Conservation (phyloP, 2,797 vertebrate species). For the Carapus acus region DNA sequence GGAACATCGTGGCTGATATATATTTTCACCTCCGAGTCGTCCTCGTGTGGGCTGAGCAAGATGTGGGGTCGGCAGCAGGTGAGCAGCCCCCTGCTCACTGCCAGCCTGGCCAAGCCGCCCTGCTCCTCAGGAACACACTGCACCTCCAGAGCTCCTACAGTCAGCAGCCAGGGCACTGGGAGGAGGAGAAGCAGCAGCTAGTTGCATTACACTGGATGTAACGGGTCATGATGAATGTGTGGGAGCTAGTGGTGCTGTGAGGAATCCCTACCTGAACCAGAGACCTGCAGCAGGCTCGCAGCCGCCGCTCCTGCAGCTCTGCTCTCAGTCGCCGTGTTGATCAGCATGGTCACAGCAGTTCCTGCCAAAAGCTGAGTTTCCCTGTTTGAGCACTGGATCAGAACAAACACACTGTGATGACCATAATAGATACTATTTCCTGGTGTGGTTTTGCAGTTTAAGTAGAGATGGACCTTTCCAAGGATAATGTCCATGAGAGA, state of each 20-base stretch:
- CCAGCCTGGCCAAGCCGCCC: slow-evolving; percentile 70
- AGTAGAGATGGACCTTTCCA: slow-evolving; percentile 67
- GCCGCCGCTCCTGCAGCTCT: slow-evolving; percentile 59
- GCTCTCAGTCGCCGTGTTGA: slow-evolving; percentile 68
- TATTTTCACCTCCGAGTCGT: slow-evolving; percentile 55
- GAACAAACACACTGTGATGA: not conserved
- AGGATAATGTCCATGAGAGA: slow-evolving; percentile 73
- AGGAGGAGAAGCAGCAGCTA: not conserved
- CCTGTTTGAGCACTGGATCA: slow-evolving; percentile 67
- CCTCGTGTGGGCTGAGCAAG: slow-evolving; percentile 59
- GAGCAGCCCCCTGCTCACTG: slow-evolving; percentile 77
- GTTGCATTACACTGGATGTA: too few species aligned
- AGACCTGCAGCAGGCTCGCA: slow-evolving; percentile 70
- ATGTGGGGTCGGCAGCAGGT: slow-evolving; percentile 75
- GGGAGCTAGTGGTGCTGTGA: not conserved
- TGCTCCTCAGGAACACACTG: slow-evolving; percentile 29
- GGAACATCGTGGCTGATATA: not conserved
- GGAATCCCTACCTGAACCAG: slow-evolving; percentile 44
- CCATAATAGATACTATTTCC: too few species aligned
- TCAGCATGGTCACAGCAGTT: slow-evolving; percentile 81
- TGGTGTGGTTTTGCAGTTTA: not conserved
- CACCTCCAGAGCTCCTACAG: slow-evolving; percentile 66
- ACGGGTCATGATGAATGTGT: not conserved
- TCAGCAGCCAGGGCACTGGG: slow-evolving; percentile 63
- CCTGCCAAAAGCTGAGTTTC: slow-evolving; percentile 80